Evolutionary conservation across 2,113 vertebrate genomes (phyloP).

Genomic region (Acanthisitta chloris): DNA sequence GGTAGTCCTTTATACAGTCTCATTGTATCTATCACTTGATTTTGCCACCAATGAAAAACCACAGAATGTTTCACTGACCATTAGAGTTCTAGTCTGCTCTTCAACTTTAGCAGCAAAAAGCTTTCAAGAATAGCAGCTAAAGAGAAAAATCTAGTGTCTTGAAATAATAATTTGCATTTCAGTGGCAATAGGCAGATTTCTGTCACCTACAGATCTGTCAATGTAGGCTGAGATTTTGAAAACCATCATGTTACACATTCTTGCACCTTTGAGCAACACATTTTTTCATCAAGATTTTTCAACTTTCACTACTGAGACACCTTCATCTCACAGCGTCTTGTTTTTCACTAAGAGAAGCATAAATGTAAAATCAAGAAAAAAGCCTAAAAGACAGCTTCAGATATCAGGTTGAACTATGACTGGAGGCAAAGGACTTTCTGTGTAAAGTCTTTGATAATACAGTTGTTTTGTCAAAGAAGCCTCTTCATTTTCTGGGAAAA

Average conservation of each 20-base stretch:
- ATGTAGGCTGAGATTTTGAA: not conserved
- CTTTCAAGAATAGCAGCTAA: not conserved
- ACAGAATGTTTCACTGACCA: not conserved
- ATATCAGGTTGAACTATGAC: not conserved
- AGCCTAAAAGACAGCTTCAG: not conserved
- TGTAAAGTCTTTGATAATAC: not conserved
- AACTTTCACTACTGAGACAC: not conserved
- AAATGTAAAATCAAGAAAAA: not conserved
- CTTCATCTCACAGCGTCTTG: not conserved
- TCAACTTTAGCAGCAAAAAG: not conserved
- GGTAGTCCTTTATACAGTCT: not conserved
- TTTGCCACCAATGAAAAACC: not conserved
- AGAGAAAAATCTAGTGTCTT: not conserved
- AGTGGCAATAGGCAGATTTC: not conserved
- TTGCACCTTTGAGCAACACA: not conserved
- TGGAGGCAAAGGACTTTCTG: not conserved
- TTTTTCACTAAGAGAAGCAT: not conserved
- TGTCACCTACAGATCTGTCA: not conserved
- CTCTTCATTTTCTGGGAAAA: not conserved
- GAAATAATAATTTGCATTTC: not conserved
- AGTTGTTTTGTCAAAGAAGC: not conserved
- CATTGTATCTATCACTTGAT: not conserved
- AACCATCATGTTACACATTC: not conserved
- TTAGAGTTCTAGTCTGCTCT: not conserved
- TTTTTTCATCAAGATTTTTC: not conserved